Conservation (phyloP, 30 jellyfish, hydroid and myxozoan genomes). For the Aurelia aurita region DNA sequence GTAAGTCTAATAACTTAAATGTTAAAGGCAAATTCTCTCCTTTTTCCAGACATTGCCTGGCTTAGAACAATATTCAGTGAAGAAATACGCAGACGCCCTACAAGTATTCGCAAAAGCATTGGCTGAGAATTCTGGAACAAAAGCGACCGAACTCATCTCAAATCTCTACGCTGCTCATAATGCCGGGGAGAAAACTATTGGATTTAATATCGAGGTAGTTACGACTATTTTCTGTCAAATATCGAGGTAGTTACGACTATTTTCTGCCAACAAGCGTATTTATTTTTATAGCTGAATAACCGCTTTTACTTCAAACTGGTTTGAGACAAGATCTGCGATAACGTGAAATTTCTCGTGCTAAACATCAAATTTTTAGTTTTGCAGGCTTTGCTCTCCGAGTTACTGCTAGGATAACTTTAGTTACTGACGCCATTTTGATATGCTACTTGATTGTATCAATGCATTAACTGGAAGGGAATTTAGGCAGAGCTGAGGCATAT, state of each 20-base stretch:
- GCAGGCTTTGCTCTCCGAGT: too few relatives aligned
- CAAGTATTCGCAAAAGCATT: constrained; percentile 93
- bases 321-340: too few relatives aligned
- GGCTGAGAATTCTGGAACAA: constrained; percentile 97
- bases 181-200: constrained; percentile 86
- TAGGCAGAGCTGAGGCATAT: too few relatives aligned
- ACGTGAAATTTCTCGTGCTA: too few relatives aligned
- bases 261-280: too few relatives aligned
- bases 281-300: too few relatives aligned
- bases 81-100: constrained; percentile 94
- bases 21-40: not conserved
- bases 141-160: constrained; percentile 90
- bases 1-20: not conserved
- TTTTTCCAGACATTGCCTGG: constrained; percentile 87
- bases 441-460: too few relatives aligned
- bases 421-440: too few relatives aligned
- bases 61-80: constrained; percentile 92
- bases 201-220: constrained; percentile 90
- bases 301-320: too few relatives aligned
- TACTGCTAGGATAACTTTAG: too few relatives aligned
- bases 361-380: too few relatives aligned
- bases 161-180: constrained; percentile 97
- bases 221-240: not conserved
- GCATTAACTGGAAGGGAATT: too few relatives aligned
- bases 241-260: constrained; percentile 68